Evolutionary conservation across 2,113 vertebrate genomes (phyloP).

Genomic region (Pteronura brasiliensis): DNA sequence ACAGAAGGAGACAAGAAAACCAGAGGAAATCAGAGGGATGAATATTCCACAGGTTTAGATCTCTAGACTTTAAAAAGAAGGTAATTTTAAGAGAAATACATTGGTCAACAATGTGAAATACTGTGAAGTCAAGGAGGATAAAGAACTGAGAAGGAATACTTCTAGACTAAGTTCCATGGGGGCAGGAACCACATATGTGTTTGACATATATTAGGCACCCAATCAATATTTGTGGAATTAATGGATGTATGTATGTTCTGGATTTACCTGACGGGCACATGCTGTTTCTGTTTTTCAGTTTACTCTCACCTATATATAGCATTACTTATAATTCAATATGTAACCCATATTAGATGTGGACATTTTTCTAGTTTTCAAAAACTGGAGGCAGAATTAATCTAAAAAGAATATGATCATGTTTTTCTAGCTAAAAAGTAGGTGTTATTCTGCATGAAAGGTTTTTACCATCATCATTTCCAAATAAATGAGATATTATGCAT

Average conservation of each 20-base stretch:
- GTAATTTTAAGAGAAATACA: not conserved
- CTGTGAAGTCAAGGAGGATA: not conserved
- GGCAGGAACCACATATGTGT: not conserved
- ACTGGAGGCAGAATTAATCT: conserved; percentile 43
- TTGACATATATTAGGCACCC: not conserved
- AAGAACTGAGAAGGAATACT: not conserved
- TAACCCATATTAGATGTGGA: not conserved
- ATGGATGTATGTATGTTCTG: not conserved
- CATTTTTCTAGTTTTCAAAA: conserved; percentile 35
- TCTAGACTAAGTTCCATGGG: not conserved
- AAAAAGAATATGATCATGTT: not conserved
- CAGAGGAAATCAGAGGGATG: not conserved
- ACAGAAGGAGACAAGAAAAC: not conserved
- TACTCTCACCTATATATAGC: not conserved
- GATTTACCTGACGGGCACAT: not conserved
- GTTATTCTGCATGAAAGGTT: not conserved
- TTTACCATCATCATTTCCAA: conserved; percentile 43
- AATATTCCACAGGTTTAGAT: not conserved
- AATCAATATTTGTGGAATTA: not conserved
- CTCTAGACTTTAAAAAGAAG: not conserved
- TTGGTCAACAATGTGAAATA: not conserved
- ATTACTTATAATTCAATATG: conserved; percentile 51
- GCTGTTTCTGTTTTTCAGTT: not conserved
- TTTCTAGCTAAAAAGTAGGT: conserved; percentile 45
- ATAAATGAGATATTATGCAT: conserved; percentile 46